Conservation (phyloP, 2,888 invertebrate genomes). For the Lepidonotus clava region DNA sequence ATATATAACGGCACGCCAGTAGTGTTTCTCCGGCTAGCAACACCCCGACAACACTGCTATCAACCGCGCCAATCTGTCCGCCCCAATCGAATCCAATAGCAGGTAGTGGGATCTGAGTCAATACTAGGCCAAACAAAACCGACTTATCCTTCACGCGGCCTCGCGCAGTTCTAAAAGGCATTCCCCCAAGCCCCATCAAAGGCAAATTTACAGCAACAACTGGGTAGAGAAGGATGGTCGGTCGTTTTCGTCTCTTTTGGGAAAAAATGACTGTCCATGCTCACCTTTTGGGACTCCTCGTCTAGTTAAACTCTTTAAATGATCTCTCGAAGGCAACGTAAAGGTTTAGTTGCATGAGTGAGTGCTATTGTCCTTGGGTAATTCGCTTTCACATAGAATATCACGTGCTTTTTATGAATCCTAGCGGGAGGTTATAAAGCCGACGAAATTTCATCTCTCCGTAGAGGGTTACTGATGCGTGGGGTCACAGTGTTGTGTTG, state of each 20-base stretch:
- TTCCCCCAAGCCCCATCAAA: neutral
- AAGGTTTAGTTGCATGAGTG: too few relatives aligned
- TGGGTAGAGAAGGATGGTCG: too few relatives aligned
- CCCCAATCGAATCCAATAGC: slow-evolving; percentile 17
- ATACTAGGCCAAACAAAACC: slow-evolving; percentile 33
- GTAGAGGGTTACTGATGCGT: too few relatives aligned
- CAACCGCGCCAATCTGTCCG: slow-evolving; percentile 15
- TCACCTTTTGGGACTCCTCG: too few relatives aligned
- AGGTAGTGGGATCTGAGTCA: slow-evolving; percentile 4
- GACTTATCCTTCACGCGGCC: slow-evolving; percentile 24
- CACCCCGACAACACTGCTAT: neutral
- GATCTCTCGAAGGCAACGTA: too few relatives aligned
- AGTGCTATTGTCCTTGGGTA: too few relatives aligned
- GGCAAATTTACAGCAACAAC: slow-evolving; percentile 8
- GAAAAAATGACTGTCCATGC: too few relatives aligned
- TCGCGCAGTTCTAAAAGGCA: slow-evolving; percentile 11
- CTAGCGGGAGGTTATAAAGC: neutral
- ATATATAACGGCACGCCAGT: too few relatives aligned
- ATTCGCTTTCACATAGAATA: neutral
- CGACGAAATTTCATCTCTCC: neutral
- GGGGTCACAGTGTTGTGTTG: too few relatives aligned
- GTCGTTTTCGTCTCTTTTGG: too few relatives aligned
- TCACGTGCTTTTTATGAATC: neutral
- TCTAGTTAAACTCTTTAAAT: too few relatives aligned
- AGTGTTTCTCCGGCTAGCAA: slow-evolving; percentile 18